phyloP scores from a whole-genome alignment of 1,140 invertebrate genomes.

The Elymnias hypermnestra region DNA sequence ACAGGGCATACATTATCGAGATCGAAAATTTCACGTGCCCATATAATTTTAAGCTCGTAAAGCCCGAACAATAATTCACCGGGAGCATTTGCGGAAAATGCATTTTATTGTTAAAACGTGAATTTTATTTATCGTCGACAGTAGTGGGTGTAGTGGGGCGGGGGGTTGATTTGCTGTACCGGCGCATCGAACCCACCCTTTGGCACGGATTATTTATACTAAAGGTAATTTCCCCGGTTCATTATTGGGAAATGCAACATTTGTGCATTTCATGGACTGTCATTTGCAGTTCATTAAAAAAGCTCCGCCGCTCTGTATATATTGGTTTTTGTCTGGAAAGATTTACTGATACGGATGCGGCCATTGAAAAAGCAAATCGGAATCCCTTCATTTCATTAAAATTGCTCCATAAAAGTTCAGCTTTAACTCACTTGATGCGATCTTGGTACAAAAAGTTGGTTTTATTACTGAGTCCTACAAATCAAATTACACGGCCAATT shows the following conservation, averaged over 20 bases:
- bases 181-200: constrained; percentile 69
- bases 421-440: constrained; percentile 18
- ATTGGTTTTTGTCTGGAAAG: constrained; percentile 13
- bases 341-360: constrained; percentile 1
- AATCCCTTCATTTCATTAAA: constrained; percentile 14
- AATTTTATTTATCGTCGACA: constrained; percentile 75
- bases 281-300: constrained; percentile 70
- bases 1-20: constrained; percentile 63
- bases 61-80: constrained; percentile 70
- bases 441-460: constrained; percentile 30
- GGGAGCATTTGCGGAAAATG: constrained; percentile 75
- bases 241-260: constrained; percentile 73
- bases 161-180: constrained; percentile 70
- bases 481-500: constrained; percentile 46
- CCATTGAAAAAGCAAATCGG: constrained; percentile 4
- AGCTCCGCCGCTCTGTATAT: constrained; percentile 28
- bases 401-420: constrained; percentile 17
- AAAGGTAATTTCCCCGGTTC: constrained; percentile 72
- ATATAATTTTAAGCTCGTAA: constrained; percentile 76
- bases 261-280: constrained; percentile 63
- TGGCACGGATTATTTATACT: constrained; percentile 74
- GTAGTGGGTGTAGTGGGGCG: constrained; percentile 48
- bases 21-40: constrained; percentile 73
- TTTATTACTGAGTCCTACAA: constrained; percentile 28
- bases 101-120: constrained; percentile 77